Conservation (phyloP, 2,797 vertebrate genomes). For the Mus minutoides region DNA sequence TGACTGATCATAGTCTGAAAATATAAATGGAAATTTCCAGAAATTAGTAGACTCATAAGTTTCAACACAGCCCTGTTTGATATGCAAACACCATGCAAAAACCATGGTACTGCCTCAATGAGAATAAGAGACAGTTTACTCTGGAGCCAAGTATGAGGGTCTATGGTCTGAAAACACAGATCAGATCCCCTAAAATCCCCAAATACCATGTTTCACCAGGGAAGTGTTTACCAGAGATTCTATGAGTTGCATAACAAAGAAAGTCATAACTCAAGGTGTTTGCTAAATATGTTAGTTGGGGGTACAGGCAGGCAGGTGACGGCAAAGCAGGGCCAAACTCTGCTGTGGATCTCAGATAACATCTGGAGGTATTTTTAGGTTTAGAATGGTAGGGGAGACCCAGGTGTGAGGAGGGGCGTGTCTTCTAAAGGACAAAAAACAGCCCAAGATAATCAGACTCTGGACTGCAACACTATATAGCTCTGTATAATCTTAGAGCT, state of each 20-base stretch:
- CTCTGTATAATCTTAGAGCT: neutral
- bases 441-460: neutral
- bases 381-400: neutral
- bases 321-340: neutral
- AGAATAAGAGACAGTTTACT: neutral
- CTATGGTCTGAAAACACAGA: neutral
- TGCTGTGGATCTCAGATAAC: neutral
- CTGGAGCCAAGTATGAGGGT: neutral
- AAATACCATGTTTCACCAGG: neutral
- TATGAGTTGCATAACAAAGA: neutral
- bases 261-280: neutral
- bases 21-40: neutral
- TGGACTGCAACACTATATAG: neutral
- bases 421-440: neutral
- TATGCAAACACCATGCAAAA: neutral
- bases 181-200: too few relatives aligned
- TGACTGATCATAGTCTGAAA: neutral
- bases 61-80: neutral
- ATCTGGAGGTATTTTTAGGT: neutral
- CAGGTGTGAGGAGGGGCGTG: neutral
- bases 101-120: too few relatives aligned
- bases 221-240: neutral
- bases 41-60: neutral
- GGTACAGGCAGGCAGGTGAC: neutral
- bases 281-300: neutral